Evolutionary conservation across 2,888 invertebrate species (phyloP).

Genomic region (Tipula confusa): DNA sequence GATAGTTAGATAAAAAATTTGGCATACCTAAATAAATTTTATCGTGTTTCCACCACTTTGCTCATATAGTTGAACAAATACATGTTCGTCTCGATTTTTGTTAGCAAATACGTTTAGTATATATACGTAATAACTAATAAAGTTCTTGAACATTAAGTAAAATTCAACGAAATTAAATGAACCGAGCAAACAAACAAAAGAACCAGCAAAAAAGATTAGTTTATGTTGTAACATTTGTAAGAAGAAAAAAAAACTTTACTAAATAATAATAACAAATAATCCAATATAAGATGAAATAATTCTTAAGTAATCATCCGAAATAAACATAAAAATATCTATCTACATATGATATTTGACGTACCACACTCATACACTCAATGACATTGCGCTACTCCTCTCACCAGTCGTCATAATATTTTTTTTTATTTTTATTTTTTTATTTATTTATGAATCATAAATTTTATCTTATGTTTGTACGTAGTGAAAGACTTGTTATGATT

Average conservation of each 20-base stretch:
- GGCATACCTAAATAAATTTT: neutral
- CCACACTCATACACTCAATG: neutral
- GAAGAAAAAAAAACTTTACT: too few species aligned
- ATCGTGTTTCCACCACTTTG: neutral
- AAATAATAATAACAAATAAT: neutral
- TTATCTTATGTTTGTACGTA: neutral
- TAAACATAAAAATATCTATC: neutral
- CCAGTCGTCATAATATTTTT: neutral
- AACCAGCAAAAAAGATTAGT: neutral
- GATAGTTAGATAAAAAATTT: neutral
- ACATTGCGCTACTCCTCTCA: neutral
- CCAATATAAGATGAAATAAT: constrained; percentile 3
- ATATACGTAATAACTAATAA: neutral
- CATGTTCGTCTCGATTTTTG: neutral
- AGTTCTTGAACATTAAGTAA: neutral
- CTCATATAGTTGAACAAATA: neutral
- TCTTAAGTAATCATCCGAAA: constrained; percentile 25
- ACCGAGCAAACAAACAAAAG: neutral
- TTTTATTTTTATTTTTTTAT: neutral
- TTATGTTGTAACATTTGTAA: neutral
- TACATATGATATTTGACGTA: neutral
- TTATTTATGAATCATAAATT: constrained; percentile 20
- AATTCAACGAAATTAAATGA: neutral
- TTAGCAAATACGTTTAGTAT: neutral
- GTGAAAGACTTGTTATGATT: neutral